phyloP scores from a whole-genome alignment of 2,113 vertebrate genomes.

The Protobothrops flavoviridis region DNA sequence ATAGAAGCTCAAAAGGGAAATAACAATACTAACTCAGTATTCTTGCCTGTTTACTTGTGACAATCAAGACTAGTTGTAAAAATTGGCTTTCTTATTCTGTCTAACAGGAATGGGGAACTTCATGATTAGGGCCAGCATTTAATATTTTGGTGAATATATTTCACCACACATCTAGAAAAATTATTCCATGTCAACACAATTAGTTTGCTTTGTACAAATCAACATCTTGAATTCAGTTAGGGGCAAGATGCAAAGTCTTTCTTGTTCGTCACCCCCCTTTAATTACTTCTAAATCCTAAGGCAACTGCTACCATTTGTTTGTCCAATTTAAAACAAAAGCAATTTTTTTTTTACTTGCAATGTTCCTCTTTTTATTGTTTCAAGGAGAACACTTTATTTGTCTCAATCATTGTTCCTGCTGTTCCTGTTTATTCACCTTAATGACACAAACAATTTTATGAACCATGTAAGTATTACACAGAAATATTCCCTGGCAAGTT shows the following conservation, averaged over 20 bases:
- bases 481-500: conserved; percentile 15
- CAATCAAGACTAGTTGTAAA: not conserved
- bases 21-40: not conserved
- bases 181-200: not conserved
- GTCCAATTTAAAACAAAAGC: not conserved
- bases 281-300: not conserved
- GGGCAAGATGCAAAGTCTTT: not conserved
- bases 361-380: not conserved
- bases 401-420: conserved; percentile 3
- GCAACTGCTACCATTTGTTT: not conserved
- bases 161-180: not conserved
- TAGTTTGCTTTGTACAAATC: not conserved
- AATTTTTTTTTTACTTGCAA: not conserved
- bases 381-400: not conserved
- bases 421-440: not conserved
- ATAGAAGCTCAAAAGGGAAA: not conserved
- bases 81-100: not conserved
- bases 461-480: conserved; percentile 28
- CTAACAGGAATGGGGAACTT: not conserved
- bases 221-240: not conserved
- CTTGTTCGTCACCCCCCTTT: fast-evolving
- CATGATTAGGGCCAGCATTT: not conserved
- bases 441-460: conserved; percentile 27
- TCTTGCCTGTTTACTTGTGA: not conserved
- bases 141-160: not conserved